These are phyloP conservation scores for Chlorops oryzae DNA, from an alignment of 1,140 invertebrate genomes.

Conservation along the genomic window DNA sequence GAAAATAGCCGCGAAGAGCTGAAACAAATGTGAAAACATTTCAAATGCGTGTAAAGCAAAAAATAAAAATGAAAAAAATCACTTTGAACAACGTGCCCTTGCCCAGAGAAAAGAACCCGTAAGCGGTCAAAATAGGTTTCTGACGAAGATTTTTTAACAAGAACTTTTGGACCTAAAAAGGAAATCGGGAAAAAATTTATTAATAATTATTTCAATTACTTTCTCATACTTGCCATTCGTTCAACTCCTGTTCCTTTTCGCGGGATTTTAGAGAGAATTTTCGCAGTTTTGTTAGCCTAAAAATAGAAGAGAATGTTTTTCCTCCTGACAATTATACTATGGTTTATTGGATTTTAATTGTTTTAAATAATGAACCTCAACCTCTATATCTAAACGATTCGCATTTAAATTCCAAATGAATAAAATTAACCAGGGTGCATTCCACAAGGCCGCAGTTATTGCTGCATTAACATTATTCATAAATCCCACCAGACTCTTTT, in stretches of 20 bases:
- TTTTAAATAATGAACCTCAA: not conserved
- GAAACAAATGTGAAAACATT: not conserved
- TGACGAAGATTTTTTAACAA: slow-evolving; percentile 35
- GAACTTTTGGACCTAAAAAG: slow-evolving; percentile 36
- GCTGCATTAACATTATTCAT: slow-evolving; percentile 5
- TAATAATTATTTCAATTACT: not conserved
- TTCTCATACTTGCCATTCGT: slow-evolving; percentile 27
- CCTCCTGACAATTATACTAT: not conserved
- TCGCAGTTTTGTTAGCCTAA: slow-evolving; percentile 40
- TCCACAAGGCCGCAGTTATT: slow-evolving; percentile 15
- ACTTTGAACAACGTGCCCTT: slow-evolving; percentile 42
- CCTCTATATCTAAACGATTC: not conserved
- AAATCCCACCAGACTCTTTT: too few relatives aligned
- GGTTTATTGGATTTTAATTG: not conserved
- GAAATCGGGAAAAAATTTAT: not conserved
- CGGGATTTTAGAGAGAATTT: slow-evolving; percentile 35
- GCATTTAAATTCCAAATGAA: slow-evolving; percentile 4
- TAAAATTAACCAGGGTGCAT: slow-evolving; percentile 18
- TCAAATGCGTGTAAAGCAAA: not conserved
- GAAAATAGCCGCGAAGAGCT: slow-evolving; percentile 42
- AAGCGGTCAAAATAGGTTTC: slow-evolving; percentile 38
- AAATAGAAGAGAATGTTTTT: slow-evolving; percentile 16
- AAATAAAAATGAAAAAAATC: not conserved
- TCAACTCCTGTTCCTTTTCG: slow-evolving; percentile 31
- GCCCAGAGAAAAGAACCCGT: slow-evolving; percentile 38